Evolutionary conservation across 2,888 invertebrate species (phyloP).

Genomic region (Masnerella sp.): DNA sequence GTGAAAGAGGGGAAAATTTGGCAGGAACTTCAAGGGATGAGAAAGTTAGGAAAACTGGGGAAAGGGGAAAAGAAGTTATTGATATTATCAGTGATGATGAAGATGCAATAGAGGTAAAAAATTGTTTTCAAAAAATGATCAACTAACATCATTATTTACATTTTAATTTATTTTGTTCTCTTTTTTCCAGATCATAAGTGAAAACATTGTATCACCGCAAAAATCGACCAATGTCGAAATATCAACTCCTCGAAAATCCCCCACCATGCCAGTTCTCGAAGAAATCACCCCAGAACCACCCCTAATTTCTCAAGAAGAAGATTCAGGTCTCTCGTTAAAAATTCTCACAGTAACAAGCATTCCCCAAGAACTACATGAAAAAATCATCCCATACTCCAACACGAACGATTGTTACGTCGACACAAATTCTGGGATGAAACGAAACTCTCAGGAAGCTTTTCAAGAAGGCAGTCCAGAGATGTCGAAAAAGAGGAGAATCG

Average conservation of each 20-base stretch:
- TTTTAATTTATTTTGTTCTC: not conserved
- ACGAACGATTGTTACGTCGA: too few species aligned
- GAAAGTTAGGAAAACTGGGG: too few species aligned
- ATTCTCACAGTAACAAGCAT: constrained; percentile 18
- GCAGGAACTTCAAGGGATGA: too few species aligned
- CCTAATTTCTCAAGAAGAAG: constrained; percentile 3
- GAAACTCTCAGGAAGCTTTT: too few species aligned
- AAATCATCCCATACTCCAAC: too few species aligned
- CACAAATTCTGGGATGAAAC: too few species aligned
- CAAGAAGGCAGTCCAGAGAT: too few species aligned
- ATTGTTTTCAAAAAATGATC: too few species aligned
- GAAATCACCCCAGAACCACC: not conserved
- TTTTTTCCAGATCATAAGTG: not conserved
- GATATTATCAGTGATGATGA: constrained; percentile 65
- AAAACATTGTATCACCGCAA: not conserved
- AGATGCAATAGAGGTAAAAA: constrained; percentile 62
- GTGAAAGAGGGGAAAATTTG: too few species aligned
- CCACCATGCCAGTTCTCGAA: too few species aligned
- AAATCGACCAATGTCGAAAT: not conserved
- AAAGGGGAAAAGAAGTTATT: constrained; percentile 47
- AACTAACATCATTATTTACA: constrained; percentile 3
- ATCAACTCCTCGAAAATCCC: too few species aligned
- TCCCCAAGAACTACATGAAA: constrained; percentile 21
- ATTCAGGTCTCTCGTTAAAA: constrained; percentile 3
- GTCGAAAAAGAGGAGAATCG: too few species aligned